A percentile compares a stretch with the other conserved stretches of the same genome.
These are phyloP conservation scores for Botia almorhae DNA, from an alignment of 2,797 vertebrate species.

Conservation along the genomic window DNA sequence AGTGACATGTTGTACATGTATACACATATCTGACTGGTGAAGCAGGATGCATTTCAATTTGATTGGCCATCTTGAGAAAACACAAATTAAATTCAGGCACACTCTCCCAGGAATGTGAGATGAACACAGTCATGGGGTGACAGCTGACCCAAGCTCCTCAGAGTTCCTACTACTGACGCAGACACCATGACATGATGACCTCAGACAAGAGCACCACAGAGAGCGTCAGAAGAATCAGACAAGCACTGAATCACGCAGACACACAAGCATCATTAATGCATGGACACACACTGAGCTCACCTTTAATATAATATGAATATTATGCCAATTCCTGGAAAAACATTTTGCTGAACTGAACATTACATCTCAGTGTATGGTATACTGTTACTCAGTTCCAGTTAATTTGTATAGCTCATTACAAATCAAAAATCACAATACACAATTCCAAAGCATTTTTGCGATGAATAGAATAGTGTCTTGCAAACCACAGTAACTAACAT, in stretches of 20 bases:
- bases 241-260: conserved; percentile 65
- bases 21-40: conserved; percentile 22
- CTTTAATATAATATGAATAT: background rate
- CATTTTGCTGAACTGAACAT: background rate
- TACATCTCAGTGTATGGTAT: background rate
- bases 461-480: too few species aligned
- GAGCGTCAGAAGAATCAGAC: conserved; percentile 62
- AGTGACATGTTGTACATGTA: background rate
- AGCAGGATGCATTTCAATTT: conserved; percentile 4
- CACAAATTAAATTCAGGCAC: conserved; percentile 16
- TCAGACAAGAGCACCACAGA: conserved; percentile 65
- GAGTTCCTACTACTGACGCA: conserved; percentile 63
- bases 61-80: conserved; percentile 31
- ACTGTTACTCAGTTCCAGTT: background rate
- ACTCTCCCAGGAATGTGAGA: conserved; percentile 65
- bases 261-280: background rate
- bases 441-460: background rate
- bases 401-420: too few species aligned
- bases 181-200: conserved; percentile 70
- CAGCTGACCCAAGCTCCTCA: conserved; percentile 60
- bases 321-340: background rate
- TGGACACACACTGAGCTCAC: background rate
- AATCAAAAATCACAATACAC: too few species aligned
- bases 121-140: conserved; percentile 29
- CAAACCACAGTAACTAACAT: too few species aligned